These are phyloP conservation scores for Neopipo cinnamomea DNA, from an alignment of 2,113 vertebrate genomes.

Conservation along the genomic window DNA sequence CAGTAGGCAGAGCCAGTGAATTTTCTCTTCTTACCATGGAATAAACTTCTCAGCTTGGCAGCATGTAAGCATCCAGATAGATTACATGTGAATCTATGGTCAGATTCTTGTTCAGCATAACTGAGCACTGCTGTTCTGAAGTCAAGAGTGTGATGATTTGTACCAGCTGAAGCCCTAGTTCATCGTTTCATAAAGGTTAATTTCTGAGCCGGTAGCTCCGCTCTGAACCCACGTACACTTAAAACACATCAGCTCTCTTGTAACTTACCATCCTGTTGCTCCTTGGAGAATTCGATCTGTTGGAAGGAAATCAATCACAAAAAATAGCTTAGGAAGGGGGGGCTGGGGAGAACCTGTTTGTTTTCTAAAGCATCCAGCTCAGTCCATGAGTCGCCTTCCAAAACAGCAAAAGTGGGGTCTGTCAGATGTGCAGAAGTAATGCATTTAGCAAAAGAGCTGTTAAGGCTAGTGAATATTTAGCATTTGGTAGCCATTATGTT, in stretches of 20 bases:
- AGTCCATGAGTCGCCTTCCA: constrained; percentile 66
- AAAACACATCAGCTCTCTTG: constrained; percentile 9
- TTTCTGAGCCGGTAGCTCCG: constrained; percentile 2
- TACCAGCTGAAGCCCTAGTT: neutral
- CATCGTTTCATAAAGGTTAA: neutral
- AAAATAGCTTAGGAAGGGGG: constrained; percentile 71
- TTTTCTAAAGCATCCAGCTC: constrained; percentile 67
- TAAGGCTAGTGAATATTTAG: constrained; percentile 27
- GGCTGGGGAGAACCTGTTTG: constrained; percentile 35
- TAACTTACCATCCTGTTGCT: constrained; percentile 85
- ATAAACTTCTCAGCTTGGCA: neutral
- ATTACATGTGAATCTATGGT: neutral
- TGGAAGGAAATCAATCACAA: constrained; percentile 78
- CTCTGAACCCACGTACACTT: neutral
- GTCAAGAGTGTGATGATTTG: neutral
- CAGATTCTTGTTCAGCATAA: neutral
- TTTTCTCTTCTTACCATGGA: neutral
- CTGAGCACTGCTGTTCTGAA: neutral
- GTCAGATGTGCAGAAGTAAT: constrained; percentile 56
- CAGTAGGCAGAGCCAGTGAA: neutral
- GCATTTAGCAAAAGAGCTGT: constrained; percentile 34
- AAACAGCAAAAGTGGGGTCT: constrained; percentile 56
- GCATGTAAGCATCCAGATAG: neutral
- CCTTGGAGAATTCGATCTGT: constrained; percentile 85
- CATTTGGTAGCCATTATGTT: neutral